Conservation (phyloP, 1,140 invertebrate genomes). For the Drosophila parvula region DNA sequence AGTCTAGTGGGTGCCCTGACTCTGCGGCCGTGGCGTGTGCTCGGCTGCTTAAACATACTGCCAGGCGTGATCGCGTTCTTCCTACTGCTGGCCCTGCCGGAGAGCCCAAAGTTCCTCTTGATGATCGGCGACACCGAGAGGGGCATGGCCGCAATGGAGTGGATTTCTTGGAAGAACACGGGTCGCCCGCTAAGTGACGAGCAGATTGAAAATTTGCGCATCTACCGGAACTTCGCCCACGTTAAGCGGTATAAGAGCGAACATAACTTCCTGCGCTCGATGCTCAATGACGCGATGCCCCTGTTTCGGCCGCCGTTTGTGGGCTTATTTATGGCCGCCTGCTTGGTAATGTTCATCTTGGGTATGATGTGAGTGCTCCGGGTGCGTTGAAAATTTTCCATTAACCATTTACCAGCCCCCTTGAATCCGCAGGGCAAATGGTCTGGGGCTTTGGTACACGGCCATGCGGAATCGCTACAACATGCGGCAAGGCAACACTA, state of each 20-base stretch:
- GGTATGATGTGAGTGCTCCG: constrained; percentile 48
- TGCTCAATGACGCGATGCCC: constrained; percentile 62
- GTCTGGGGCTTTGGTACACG: constrained; percentile 58
- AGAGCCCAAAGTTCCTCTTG: constrained; percentile 64
- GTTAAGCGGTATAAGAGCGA: constrained; percentile 10
- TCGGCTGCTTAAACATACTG: constrained; percentile 48
- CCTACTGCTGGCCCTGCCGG: constrained; percentile 53
- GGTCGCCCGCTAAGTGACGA: constrained; percentile 40
- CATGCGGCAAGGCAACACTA: constrained; percentile 45
- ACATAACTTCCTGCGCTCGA: constrained; percentile 29
- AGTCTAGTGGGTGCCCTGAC: constrained; percentile 11
- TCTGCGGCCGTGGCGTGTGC: constrained; percentile 50
- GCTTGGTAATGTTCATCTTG: constrained; percentile 62
- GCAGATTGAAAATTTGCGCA: constrained; percentile 34
- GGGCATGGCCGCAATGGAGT: constrained; percentile 51
- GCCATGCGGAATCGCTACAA: constrained; percentile 61
- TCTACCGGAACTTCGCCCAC: constrained; percentile 18
- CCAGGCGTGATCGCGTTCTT: constrained; percentile 58
- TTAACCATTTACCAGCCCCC: not conserved
- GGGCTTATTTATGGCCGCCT: constrained; percentile 41
- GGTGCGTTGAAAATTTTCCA: too few relatives aligned
- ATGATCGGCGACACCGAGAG: constrained; percentile 51
- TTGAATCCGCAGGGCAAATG: constrained; percentile 43
- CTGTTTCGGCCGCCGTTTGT: constrained; percentile 60
- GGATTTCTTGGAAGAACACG: constrained; percentile 54